These are phyloP conservation scores for Eupithecia abbreviata DNA, from an alignment of 2,888 invertebrate species.

Conservation along the genomic window DNA sequence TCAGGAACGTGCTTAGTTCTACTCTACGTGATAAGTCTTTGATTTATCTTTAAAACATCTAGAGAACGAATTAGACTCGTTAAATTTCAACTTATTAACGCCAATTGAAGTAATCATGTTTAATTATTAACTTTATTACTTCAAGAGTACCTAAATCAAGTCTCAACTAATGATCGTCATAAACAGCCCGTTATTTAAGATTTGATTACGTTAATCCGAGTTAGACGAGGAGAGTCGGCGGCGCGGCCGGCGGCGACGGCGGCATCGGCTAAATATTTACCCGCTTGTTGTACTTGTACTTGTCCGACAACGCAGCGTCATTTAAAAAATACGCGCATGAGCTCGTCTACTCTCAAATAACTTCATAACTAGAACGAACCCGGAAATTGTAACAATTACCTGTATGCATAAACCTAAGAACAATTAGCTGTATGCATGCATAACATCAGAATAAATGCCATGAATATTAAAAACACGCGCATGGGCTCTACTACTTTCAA, in stretches of 20 bases:
- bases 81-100: no score
- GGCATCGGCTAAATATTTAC: neutral
- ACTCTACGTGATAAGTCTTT: neutral
- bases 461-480: neutral
- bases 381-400: no score
- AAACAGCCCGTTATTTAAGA: neutral
- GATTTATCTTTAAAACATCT: neutral
- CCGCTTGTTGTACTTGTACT: no score
- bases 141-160: neutral
- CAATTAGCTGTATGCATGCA: no score
- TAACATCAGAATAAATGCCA: no score
- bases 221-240: neutral
- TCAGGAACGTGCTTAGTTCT: neutral
- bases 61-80: no score
- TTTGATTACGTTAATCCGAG: neutral
- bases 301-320: neutral
- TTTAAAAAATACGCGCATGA: neutral
- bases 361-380: no score
- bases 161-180: neutral
- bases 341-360: neutral
- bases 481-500: neutral
- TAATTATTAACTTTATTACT: neutral
- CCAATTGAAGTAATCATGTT: neutral
- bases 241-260: no score
- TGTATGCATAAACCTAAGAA: no score